Conservation (phyloP, 2,113 vertebrate species). For the Guaruba guarouba region DNA sequence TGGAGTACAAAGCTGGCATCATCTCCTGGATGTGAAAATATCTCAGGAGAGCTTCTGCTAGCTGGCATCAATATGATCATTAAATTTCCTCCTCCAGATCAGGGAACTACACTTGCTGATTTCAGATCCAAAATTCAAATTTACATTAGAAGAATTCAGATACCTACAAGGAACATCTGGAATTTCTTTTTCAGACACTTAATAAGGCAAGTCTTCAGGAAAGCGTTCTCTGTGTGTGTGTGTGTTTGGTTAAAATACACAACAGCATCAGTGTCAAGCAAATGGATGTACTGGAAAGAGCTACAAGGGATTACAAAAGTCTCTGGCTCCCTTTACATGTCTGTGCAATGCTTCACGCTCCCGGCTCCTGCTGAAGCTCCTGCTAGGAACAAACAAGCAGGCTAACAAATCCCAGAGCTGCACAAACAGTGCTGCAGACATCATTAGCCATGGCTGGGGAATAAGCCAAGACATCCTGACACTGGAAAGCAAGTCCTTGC, state of each 20-base stretch:
- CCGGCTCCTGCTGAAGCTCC: neutral
- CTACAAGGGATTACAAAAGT: constrained; percentile 52
- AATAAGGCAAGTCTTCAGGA: neutral
- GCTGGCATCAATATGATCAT: neutral
- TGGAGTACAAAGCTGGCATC: constrained; percentile 2
- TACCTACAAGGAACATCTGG: neutral
- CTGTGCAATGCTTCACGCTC: neutral
- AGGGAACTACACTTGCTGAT: neutral
- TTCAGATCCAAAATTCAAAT: neutral
- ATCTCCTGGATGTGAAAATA: neutral
- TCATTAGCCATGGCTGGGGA: neutral
- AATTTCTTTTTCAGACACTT: neutral
- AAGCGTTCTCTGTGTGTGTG: fast-evolving
- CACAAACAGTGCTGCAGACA: neutral
- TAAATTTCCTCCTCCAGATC: neutral
- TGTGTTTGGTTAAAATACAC: neutral
- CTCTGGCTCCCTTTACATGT: constrained; percentile 24
- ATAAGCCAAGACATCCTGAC: neutral
- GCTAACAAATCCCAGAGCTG: constrained; percentile 19
- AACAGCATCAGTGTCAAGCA: constrained; percentile 10
- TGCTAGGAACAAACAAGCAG: neutral
- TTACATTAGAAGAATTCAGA: neutral
- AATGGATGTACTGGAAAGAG: constrained; percentile 36
- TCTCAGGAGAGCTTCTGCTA: neutral
- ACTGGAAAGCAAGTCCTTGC: neutral